Evolutionary conservation across 2,113 vertebrate species (phyloP), one percentile per base, ranked within the genome.

Genomic region (Turnix velox): DNA sequence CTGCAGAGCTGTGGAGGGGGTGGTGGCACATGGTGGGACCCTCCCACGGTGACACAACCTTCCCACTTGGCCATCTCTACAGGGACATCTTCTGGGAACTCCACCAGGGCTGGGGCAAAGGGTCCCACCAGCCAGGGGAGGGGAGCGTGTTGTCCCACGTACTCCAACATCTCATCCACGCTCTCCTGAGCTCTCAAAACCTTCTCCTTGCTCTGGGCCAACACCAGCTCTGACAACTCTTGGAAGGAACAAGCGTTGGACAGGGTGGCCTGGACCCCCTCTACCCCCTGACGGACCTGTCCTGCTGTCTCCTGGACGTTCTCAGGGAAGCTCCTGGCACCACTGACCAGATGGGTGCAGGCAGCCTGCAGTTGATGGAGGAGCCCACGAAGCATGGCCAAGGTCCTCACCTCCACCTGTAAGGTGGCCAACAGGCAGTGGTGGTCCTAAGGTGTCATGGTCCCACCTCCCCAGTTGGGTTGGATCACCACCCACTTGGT

Each of bases 81-180:
- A 0, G 82, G 66, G 31, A 10, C 51, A 0, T 57, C 84, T 40
- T 94, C 92, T 0, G 91, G 96, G 0, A 63, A 87, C 80, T 97
- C 96, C 8, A 97, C 96, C 6, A 97, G 75, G 20, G 5, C 61
- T 2, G 98, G 98, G 54, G 97, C 95, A 0, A 98, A 98, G 5
- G 98, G 98, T 1, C 98, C 98, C 93, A 98, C 94, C 6, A 98
- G 79, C 98, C 98, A 98, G 3, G 59, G 99, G 81, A 99, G 96
- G 2, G 99, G 98, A 0, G 97, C 96, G 86, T 98, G 99, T 94
- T 97, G 97, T 22, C 96, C 97, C 72, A 98, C 96, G 3, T 97
- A 97, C 48, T 98, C 97, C 16, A 99, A 96, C 11, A 99, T 95
- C 86, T 98, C 98, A 30, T 99, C 99, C 25, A 99, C 84, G 72